Base-by-base conservation (phyloP, 2,888 invertebrate species). In the Volucella inanis region DNA sequence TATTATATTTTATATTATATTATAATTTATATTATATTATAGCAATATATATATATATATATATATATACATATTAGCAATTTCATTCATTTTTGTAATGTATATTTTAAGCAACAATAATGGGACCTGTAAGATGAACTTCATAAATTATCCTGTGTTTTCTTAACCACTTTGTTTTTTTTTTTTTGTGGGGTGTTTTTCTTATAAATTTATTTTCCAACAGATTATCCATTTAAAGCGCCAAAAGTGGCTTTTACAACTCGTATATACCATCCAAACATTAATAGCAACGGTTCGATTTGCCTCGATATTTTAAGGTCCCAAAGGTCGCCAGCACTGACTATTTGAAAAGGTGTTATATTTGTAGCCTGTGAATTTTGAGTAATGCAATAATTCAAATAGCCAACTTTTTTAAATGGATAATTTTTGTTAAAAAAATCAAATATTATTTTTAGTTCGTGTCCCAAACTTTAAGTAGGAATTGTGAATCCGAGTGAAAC, bases 161-260 rank as follows among this genome's bases (percentile, higher is more conserved):
- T 22, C 18, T 87, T 62, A 64, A 70, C 64, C 78, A 45, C n/a
- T n/a, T n/a, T n/a, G n/a, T 43, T 31, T 67, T 81, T 52, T 80
- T 74, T 88, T 87, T 89, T 89, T 90, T 88, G 99, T 93, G 99
- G 99, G 91, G 98, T 99, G 92, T 99, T 99, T 94, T 99, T 99
- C 95, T 95, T 99, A 94, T 99, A 98, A 93, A 99, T 99, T 94
- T 98, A 99, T 94, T 99, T 99, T 94, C 99, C 99, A 92, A 99
- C 99, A 96, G 99, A 99, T 94, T 99, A 99, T 94, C 99, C 99
- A 91, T 99, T 99, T 94, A 99, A 99, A 95, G 99, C 99, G 93
- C 99, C 99, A 92, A 99, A 99, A 97, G 98, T 99, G 94, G 98
- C 99, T 93, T 99, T 99, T 95, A 99, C 99, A 93, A 99, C 99